A percentile compares a stretch with the other conserved stretches of the same genome.
These are phyloP conservation scores for Diadumene lineata DNA, from an alignment of 92 coral and sea anemone species.

Conservation along the genomic window DNA sequence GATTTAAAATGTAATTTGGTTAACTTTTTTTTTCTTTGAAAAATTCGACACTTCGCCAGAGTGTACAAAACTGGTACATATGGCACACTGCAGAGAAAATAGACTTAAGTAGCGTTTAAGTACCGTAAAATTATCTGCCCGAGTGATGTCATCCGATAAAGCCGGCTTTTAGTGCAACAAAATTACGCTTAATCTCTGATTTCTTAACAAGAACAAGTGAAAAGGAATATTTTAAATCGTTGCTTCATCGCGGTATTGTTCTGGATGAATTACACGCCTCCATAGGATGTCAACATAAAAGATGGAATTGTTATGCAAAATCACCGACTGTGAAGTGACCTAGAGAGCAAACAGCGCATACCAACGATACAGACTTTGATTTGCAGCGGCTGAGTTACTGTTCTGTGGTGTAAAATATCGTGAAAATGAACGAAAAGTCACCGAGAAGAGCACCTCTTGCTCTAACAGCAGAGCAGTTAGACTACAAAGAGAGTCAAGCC, in stretches of 20 bases:
- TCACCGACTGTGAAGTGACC: constrained; percentile 4
- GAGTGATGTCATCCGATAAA: constrained; percentile 5
- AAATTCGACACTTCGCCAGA: neutral
- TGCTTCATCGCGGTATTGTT: constrained; percentile 3
- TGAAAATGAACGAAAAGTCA: constrained; percentile 66
- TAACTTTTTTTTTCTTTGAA: neutral
- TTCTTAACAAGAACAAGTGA: constrained; percentile 13
- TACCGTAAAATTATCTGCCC: constrained; percentile 5
- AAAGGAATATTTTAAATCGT: constrained; percentile 1
- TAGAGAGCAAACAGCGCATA: constrained; percentile 3
- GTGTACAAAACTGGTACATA: too few species aligned
- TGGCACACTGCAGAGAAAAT: neutral
- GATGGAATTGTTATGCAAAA: constrained; percentile 16
- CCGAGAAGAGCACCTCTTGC: constrained; percentile 47
- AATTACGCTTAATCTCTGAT: constrained; percentile 18
- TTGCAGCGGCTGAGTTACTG: neutral
- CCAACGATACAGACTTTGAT: constrained; percentile 6
- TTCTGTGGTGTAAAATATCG: constrained; percentile 14
- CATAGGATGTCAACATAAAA: neutral
- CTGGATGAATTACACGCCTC: neutral
- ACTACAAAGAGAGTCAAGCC: constrained; percentile 72
- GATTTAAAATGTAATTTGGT: neutral
- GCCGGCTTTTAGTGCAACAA: constrained; percentile 5
- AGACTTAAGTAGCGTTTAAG: neutral
- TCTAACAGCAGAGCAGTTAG: constrained; percentile 68